These are phyloP conservation scores for Megaceryle torquata DNA, from an alignment of 2,113 vertebrate species.

Conservation along the genomic window DNA sequence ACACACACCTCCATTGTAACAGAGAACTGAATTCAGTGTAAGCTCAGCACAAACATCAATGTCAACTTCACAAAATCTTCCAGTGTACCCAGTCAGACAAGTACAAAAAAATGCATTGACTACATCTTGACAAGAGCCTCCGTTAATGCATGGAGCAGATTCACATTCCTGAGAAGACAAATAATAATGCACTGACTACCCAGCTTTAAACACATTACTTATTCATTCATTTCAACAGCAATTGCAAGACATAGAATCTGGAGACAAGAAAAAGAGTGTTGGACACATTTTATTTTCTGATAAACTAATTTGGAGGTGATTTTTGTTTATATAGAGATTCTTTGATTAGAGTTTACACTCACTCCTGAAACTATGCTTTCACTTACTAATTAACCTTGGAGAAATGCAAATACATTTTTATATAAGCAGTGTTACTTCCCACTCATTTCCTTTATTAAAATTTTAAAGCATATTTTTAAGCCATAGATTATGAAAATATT, in stretches of 20 bases:
- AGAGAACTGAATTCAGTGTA: background rate
- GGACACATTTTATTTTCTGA: background rate
- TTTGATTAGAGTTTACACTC: background rate
- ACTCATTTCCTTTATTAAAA: background rate
- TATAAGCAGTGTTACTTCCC: background rate
- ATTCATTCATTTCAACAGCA: background rate
- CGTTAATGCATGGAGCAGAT: constrained; percentile 74
- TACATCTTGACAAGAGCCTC: constrained; percentile 78
- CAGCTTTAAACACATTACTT: background rate
- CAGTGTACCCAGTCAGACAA: constrained; percentile 75
- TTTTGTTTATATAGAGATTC: background rate
- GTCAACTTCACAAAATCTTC: constrained; percentile 80
- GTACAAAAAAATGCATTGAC: constrained; percentile 75
- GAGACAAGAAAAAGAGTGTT: background rate
- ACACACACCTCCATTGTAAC: constrained; percentile 44
- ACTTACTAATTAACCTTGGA: background rate
- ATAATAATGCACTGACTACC: background rate
- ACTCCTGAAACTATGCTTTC: background rate
- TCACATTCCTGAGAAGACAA: constrained; percentile 75
- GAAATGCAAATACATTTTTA: background rate
- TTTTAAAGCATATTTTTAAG: background rate
- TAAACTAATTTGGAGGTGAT: background rate
- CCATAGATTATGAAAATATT: background rate
- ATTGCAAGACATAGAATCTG: background rate
- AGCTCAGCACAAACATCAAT: background rate